A percentile compares a stretch with the other conserved stretches of the same genome.
Evolutionary conservation across 2,888 invertebrate genomes (phyloP).

Genomic region (Apamea crenata): DNA sequence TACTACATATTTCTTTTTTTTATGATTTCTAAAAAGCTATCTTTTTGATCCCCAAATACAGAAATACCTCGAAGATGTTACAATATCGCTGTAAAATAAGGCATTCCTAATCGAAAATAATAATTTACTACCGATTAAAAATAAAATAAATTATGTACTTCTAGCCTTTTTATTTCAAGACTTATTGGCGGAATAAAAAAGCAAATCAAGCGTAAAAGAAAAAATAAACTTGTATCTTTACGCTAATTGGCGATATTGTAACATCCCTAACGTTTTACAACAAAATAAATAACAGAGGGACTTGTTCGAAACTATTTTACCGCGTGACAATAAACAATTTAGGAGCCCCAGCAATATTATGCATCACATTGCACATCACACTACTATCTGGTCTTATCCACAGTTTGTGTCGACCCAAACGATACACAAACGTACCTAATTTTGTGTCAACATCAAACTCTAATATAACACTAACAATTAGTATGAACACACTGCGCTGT

Average conservation of each 20-base stretch:
- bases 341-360: conserved; percentile 44
- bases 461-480: conserved; percentile 48
- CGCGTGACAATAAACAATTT: conserved; percentile 44
- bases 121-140: conserved; percentile 27
- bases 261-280: conserved; percentile 37
- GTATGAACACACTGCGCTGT: conserved; percentile 66
- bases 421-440: conserved; percentile 27
- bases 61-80: conserved; percentile 45
- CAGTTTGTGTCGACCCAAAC: conserved; percentile 33
- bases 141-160: conserved; percentile 38
- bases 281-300: conserved; percentile 33
- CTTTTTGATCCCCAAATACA: conserved; percentile 54
- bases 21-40: not conserved
- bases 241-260: conserved; percentile 42
- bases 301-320: conserved; percentile 37
- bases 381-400: conserved; percentile 49
- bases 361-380: conserved; percentile 46
- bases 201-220: not conserved
- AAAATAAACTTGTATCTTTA: not conserved
- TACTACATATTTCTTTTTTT: not conserved
- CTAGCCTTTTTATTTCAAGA: not conserved
- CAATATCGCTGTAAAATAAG: conserved; percentile 36
- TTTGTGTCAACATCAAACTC: conserved; percentile 45
- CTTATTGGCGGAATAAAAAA: conserved; percentile 15
- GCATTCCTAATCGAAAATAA: conserved; percentile 15